phyloP scores from a whole-genome alignment of 2,797 vertebrate species.

The Lates japonicus region DNA sequence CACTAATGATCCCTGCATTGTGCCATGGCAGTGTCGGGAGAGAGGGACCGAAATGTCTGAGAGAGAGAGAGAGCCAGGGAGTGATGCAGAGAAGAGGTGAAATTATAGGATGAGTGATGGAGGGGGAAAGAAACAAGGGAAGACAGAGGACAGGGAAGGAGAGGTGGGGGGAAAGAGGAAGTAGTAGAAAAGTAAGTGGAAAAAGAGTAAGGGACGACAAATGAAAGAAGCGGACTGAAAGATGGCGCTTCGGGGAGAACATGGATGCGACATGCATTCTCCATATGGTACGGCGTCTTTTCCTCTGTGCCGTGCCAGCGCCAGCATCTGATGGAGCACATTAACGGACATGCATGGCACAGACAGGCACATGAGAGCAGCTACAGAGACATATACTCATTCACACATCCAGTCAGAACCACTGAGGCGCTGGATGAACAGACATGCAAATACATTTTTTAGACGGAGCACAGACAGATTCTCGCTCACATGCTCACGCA shows the following conservation, averaged over 20 bases:
- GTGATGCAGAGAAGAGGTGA: slow-evolving; percentile 68
- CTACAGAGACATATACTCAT: not conserved
- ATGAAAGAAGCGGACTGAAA: slow-evolving; percentile 47
- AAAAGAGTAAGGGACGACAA: slow-evolving; percentile 43
- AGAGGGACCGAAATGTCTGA: slow-evolving; percentile 60
- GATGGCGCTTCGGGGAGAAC: slow-evolving; percentile 43
- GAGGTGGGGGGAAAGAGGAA: not conserved
- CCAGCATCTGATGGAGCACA: slow-evolving; percentile 41
- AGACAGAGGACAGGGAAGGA: slow-evolving; percentile 36
- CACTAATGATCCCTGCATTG: slow-evolving; percentile 82
- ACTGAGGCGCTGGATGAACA: slow-evolving; percentile 14
- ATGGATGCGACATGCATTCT: slow-evolving; percentile 47
- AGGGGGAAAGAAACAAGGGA: slow-evolving; percentile 47
- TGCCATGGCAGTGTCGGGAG: slow-evolving; percentile 49
- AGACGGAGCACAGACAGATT: slow-evolving; percentile 2
- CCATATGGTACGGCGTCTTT: slow-evolving; percentile 18
- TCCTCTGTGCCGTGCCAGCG: not conserved
- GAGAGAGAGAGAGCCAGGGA: slow-evolving; percentile 45
- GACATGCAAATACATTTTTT: slow-evolving; percentile 37
- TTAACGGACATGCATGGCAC: slow-evolving; percentile 53
- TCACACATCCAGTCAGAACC: slow-evolving; percentile 39
- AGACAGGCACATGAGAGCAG: slow-evolving; percentile 29
- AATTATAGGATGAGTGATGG: slow-evolving; percentile 73
- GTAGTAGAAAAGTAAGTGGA: slow-evolving; percentile 48
- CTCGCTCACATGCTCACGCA: slow-evolving; percentile 23